phyloP scores from a whole-genome alignment of 2,113 vertebrate genomes.

The Caretta caretta region DNA sequence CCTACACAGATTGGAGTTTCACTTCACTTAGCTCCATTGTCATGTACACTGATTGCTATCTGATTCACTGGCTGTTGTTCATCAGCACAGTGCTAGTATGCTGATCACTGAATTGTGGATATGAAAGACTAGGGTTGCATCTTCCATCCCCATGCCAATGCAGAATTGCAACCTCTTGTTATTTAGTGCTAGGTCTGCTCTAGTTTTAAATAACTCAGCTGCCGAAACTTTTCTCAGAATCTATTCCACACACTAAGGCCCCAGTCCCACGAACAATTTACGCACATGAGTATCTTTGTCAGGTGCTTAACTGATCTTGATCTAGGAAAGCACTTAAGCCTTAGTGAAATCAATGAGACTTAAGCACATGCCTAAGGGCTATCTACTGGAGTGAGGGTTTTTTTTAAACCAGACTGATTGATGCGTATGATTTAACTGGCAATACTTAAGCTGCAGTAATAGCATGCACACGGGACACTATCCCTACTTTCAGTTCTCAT shows the following conservation, averaged over 20 bases:
- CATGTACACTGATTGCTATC: neutral
- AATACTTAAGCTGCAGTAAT: neutral
- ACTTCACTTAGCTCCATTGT: neutral
- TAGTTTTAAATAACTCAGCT: constrained; percentile 37
- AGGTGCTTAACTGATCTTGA: constrained; percentile 63
- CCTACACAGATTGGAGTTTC: neutral
- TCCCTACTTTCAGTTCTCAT: neutral
- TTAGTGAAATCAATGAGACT: constrained; percentile 50
- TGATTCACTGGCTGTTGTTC: constrained; percentile 16
- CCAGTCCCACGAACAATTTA: constrained; percentile 74
- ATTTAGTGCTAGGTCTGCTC: constrained; percentile 59
- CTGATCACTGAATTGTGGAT: constrained; percentile 37
- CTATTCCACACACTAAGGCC: constrained; percentile 56
- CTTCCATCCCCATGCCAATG: constrained; percentile 44
- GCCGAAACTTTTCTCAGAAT: constrained; percentile 53
- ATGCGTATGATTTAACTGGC: neutral
- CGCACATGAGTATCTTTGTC: constrained; percentile 63
- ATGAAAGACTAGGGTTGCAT: constrained; percentile 21
- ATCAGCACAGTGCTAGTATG: neutral
- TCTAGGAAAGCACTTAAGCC: constrained; percentile 60
- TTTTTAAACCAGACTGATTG: no score
- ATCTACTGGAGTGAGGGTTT: neutral
- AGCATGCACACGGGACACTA: neutral
- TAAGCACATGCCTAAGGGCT: constrained; percentile 33
- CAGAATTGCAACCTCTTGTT: constrained; percentile 52